These are phyloP conservation scores for Falco peregrinus DNA, from an alignment of 2,797 vertebrate species.

Conservation along the genomic window DNA sequence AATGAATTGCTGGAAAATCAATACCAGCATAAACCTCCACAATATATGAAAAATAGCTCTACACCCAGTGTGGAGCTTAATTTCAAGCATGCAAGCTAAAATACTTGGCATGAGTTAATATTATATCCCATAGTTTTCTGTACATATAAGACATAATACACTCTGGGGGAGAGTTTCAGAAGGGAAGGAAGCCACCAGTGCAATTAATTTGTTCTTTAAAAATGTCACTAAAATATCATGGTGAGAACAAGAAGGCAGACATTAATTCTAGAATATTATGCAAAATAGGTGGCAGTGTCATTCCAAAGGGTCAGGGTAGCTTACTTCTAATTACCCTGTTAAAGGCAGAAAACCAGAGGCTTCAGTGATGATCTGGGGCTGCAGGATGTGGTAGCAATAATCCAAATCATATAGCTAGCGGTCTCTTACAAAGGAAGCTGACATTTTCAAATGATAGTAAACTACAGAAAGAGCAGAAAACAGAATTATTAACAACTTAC, in stretches of 20 bases:
- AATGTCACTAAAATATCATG: constrained; percentile 23
- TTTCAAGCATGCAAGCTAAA: not conserved
- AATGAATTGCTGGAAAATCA: not conserved
- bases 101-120: not conserved
- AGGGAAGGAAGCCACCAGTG: not conserved
- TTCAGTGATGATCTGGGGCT: not conserved
- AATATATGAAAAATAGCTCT: not conserved
- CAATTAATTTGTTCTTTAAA: constrained; percentile 17
- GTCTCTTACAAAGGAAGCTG: not conserved
- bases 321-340: constrained; percentile 3
- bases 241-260: not conserved
- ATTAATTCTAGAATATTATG: constrained; percentile 16
- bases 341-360: not conserved
- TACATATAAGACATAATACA: not conserved
- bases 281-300: not conserved
- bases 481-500: constrained; percentile 71
- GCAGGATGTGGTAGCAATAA: not conserved
- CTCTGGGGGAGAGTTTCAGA: not conserved
- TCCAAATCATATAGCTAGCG: not conserved
- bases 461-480: not conserved
- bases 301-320: not conserved
- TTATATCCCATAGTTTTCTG: not conserved
- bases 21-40: not conserved
- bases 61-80: not conserved
- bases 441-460: not conserved